Evolutionary conservation across 2,888 invertebrate species (phyloP), one percentile per base, ranked within the genome.

Genomic region (Leucophenga montana): DNA sequence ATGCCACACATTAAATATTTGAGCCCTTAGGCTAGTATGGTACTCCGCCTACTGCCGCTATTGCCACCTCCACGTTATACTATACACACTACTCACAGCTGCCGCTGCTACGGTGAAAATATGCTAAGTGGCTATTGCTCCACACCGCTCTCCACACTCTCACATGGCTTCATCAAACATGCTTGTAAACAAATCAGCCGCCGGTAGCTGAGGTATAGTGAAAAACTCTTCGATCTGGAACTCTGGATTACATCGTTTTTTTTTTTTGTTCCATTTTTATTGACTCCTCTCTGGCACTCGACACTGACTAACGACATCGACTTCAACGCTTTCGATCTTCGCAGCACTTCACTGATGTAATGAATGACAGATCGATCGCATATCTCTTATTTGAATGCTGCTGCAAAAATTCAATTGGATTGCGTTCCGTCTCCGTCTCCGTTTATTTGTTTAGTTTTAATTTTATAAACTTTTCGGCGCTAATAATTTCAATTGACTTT

Each of bases 141-240:
- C 16, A 39, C 16, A 18, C 11, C 1, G 11, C 16, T 27, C 27
- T 61, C 39, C 61, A 57, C n/a, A 6, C 16, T n/a, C 16, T 8
- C 11, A 8, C n/a, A n/a, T n/a, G 31, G 13, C 50, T 14, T 50
- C 50, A 1, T 13, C 56, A 22, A 65, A 22, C 71, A 68, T 48
- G 56, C n/a, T 67, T 82, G 73, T 82, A 82, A 84, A 82, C 84
- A 82, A 83, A 76, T 75, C 71, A 69, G 71, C 70, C 73, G 71
- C 68, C 70, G 73, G 70, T 72, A 39, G 27, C 46, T 66, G 59
- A 70, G n/a, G n/a, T n/a, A n/a, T n/a, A n/a, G n/a, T n/a, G n/a
- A n/a, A n/a, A n/a, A n/a, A 69, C 70, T 73, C 39, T 18, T n/a
- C n/a, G n/a, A n/a, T n/a, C 48, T 27, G 16, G 14, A 44, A 33